Evolutionary conservation across 2,888 invertebrate genomes (phyloP), one percentile per base, ranked within the genome.

Genomic region (Xestia xanthographa): DNA sequence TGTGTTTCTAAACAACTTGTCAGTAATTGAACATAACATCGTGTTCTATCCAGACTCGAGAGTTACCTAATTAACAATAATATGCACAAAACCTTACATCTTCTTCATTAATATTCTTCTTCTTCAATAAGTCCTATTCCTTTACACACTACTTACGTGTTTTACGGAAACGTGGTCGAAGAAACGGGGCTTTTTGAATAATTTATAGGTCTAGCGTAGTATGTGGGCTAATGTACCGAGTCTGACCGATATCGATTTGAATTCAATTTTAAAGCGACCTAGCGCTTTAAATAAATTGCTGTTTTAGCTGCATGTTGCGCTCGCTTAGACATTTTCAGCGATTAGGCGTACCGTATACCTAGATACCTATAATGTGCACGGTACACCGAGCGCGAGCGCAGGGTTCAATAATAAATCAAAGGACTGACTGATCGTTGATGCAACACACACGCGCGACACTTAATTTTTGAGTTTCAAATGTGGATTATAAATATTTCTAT

Each of bases 261-360:
- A 79, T 69, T 83, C 71, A 56, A 75, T 82, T 72, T 41, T 75
- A 58, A 66, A 86, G 81, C 58, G 45, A 80, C 84, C 63, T 62
- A 71, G 58, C 45, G 17, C 66, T 60, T 48, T 66, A 38, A 65
- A 66, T 67, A 38, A 68, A 66, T 67, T 62, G 65, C 67, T 60
- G 50, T 67, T 41, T 34, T 20, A 48, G 56, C 66, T 26, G 20
- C 58, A 68, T 60, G 34, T 29, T 50, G 26, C 20, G 41, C 48
- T 50, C 6, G n/a, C 29, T 43, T 72, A 45, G 72, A 72, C 43
- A 73, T 83, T 78, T 83, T 4, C 20, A 67, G n/a, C 53, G 66
- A 70, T 62, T 72, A 83, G 53, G n/a, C 29, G 45, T 17, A 43
- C 56, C 17, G 26, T 60, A 53, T 48, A 48, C 48, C 8, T 50